Evolutionary conservation across 2,888 invertebrate genomes (phyloP), one percentile per base, ranked within the genome.

Genomic region (Caenorhabditis imperialis): DNA sequence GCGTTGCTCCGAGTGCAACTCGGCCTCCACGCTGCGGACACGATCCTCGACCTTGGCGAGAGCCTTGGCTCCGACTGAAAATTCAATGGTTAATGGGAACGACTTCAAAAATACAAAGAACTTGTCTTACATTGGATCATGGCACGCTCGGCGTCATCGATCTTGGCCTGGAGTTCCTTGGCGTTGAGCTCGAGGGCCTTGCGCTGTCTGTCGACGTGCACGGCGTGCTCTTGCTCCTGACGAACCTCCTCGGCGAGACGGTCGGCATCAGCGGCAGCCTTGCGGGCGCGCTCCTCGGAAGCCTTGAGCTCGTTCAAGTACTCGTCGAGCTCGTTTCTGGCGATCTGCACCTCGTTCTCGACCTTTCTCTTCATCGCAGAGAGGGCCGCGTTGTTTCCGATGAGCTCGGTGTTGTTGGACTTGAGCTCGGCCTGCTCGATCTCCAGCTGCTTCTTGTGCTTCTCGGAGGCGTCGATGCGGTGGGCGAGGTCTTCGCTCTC

Each of bases 241-340:
- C 83, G 80, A 25, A 99, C 94, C 89, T 99, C 98, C 90, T 99
- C 99, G 82, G 97, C 96, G 74, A 99, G 92, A 89, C 98, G 93
- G 87, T 97, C 96, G 86, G 98, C 97, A 90, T 99, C 98, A 87
- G 95, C 94, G 94, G 96, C 95, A 51, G 96, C 96, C 69, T 81
- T 81, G 37, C 81, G 55, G 87, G 95, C 95, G 92, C 95, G 95
- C 91, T 99, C 99, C 90, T 99, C 98, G 85, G 96, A 95, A 91
- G 94, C 94, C 92, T 96, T 96, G 90, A 98, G 94, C 91, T 98
- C 98, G 91, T 95, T 95, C 91, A 97, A 92, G 89, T 97, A 93
- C 91, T 98, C 98, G 90, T 99, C 98, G 89, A 99, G 92, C 91
- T 99, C 98, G 89, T 95, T 94, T 73, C 84, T 83, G 30, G 84